Evolutionary conservation across 2,113 vertebrate species (phyloP), one percentile per base, ranked within the genome.

Genomic region (Nothoprocta perdicaria): DNA sequence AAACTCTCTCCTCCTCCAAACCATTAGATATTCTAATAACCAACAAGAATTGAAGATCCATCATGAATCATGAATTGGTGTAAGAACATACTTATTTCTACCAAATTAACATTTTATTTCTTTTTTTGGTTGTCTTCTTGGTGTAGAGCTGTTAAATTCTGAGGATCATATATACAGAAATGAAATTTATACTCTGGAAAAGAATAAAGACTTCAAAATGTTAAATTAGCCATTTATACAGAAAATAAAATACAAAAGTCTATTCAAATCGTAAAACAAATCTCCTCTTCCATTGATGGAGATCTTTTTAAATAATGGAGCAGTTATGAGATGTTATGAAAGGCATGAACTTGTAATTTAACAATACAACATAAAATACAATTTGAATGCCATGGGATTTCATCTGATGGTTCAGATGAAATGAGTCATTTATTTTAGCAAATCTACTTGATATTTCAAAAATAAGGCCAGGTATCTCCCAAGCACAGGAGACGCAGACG

Each of bases 361-460:
- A 55, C 33, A 84, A 38, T 80, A 38, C 5, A 26, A 14, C 83
- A 24, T 80, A 90, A 93, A 90, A 84, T 33, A 86, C 31, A 52
- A 14, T 80, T 80, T 88, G 61, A 67, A 18, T 46, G 38, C 46
- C 80, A 14, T 60, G 41, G 38, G 33, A 86, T 67, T 92, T 81
- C 38, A 72, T 73, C 23, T 78, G 21, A 78, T 24, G 21, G 80
- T 63, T 12, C 12, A 52, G 24, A 86, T 53, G 65, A 73, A 35
- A 41, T 89, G n/a, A 88, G 6, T 29, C 31, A 53, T 80, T 96
- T 82, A 7, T 77, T 95, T 93, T 38, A 75, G 14, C 62, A 86
- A 86, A 79, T 50, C n/a, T 29, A 38, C 35, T 38, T 38, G 35
- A 38, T 74, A 16, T 12, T 65, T 2, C 2, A 18, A 22, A 69